Evolutionary conservation across 2,113 vertebrate species (phyloP), one percentile per base, ranked within the genome.

Genomic region (Tachysurus fulvidraco): DNA sequence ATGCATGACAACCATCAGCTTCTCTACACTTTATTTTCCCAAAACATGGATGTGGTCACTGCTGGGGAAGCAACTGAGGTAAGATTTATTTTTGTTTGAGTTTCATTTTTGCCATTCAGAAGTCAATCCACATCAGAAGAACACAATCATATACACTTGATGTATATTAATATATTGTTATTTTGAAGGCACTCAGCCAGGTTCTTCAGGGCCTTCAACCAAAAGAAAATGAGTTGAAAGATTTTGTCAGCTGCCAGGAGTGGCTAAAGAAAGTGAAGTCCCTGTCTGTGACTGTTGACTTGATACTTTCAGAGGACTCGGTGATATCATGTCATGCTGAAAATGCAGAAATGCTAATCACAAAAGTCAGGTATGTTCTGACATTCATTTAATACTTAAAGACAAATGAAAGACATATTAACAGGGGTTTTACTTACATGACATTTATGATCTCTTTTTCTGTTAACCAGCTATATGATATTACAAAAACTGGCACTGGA

Each of bases 1-100:
- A 80, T 90, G 81, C 89, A 80, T 5, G 76, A 88, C 17, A 86
- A 90, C 78, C 89, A 90, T 83, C 87, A 90, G 55, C 76, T 85
- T 52, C 84, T 88, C 52, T 78, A 77, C 57, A 84, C 55, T 36
- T 80, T 90, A 54, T 84, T n/a, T 41, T 60, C 52, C 14, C 74
- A 84, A 65, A 81, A 84, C 54, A 84, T 50, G 1, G 64, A 86
- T 59, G 59, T 86, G 83, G 50, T 84, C n/a, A 23, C 12, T 77
- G 76, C 41, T 36, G 82, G 80, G 50, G 44, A 88, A 62, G 84
- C 84, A n/a, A 86, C 84, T 52, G 65, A 82, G 74, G 89, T 87
- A 30, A 10, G 52, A 62, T 55, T 83, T 44, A 82, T 50, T 28
- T 80, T 57, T 52, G 7, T 28, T 50, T 14, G 2, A 41, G n/a